Percentiles rank a stretch among this genome's conserved stretches.
These are phyloP conservation scores for Chrysolina americana DNA, from an alignment of 2,888 invertebrate species.

Conservation along the genomic window DNA sequence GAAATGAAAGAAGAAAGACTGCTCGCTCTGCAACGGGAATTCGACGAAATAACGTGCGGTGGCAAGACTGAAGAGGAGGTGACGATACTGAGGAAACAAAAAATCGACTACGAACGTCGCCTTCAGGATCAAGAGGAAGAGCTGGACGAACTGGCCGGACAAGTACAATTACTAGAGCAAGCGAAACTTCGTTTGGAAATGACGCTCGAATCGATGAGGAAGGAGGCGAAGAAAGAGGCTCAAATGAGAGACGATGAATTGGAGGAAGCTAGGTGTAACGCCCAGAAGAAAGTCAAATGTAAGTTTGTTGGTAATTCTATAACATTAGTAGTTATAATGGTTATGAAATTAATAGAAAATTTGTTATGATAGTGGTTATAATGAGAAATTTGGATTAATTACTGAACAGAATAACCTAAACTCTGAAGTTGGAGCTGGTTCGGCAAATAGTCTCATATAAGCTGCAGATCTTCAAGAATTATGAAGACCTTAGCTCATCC, in stretches of 20 bases:
- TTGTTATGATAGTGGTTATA: background rate
- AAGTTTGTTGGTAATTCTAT: constrained; percentile 9
- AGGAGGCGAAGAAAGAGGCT: constrained; percentile 90
- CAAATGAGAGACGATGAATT: constrained; percentile 94
- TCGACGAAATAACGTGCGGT: constrained; percentile 87
- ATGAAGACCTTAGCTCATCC: too few relatives aligned
- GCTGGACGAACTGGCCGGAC: constrained; percentile 93
- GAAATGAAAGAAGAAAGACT: constrained; percentile 92
- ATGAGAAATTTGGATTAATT: too few relatives aligned
- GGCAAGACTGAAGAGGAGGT: constrained; percentile 90
- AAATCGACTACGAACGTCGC: constrained; percentile 90
- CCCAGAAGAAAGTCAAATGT: constrained; percentile 94
- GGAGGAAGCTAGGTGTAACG: constrained; percentile 91
- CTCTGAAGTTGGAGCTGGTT: too few relatives aligned
- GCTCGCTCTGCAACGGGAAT: constrained; percentile 82
- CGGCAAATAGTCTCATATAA: too few relatives aligned
- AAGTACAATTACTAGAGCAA: constrained; percentile 86
- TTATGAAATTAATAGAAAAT: too few relatives aligned
- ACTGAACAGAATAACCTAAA: too few relatives aligned
- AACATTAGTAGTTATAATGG: too few relatives aligned
- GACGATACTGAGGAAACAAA: constrained; percentile 84
- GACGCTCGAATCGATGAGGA: constrained; percentile 92
- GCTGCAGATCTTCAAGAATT: too few relatives aligned
- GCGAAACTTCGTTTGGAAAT: constrained; percentile 94
- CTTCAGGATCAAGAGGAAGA: constrained; percentile 94